A percentile compares a stretch with the other conserved stretches of the same genome.
phyloP scores from a whole-genome alignment of 1,140 invertebrate species.

The Drosophila triauraria region DNA sequence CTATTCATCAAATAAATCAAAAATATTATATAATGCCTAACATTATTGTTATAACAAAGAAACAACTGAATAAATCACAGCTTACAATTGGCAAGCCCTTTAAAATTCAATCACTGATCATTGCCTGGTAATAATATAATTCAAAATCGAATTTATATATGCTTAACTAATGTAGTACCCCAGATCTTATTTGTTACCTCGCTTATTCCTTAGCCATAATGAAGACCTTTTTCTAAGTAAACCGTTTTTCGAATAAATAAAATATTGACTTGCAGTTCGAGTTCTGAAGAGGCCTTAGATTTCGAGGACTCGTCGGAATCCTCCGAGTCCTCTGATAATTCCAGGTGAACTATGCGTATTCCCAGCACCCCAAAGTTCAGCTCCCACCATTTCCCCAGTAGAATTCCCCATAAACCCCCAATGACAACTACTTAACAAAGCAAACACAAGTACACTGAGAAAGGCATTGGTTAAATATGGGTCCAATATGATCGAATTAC shows the following conservation, averaged over 20 bases:
- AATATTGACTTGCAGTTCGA: conserved; percentile 47
- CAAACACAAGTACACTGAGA: conserved; percentile 24
- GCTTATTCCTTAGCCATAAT: background rate
- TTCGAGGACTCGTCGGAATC: conserved; percentile 1
- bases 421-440: conserved; percentile 32
- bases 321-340: conserved; percentile 25
- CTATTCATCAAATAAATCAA: background rate
- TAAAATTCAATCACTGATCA: background rate
- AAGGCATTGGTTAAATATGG: too few relatives aligned
- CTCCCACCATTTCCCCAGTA: conserved; percentile 11
- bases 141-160: background rate
- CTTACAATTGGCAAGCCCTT: background rate
- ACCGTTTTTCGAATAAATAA: conserved; percentile 1
- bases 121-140: background rate
- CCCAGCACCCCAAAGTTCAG: background rate
- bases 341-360: conserved; percentile 55
- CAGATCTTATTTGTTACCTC: background rate
- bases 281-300: conserved; percentile 5
- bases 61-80: background rate
- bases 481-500: background rate
- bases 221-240: background rate
- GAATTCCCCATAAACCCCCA: conserved; percentile 10
- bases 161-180: conserved; percentile 1
- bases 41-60: background rate
- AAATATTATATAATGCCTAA: conserved; percentile 1